A percentile compares a stretch with the other conserved stretches of the same genome.
phyloP scores from a whole-genome alignment of 1,140 invertebrate species.

The Limonius californicus region DNA sequence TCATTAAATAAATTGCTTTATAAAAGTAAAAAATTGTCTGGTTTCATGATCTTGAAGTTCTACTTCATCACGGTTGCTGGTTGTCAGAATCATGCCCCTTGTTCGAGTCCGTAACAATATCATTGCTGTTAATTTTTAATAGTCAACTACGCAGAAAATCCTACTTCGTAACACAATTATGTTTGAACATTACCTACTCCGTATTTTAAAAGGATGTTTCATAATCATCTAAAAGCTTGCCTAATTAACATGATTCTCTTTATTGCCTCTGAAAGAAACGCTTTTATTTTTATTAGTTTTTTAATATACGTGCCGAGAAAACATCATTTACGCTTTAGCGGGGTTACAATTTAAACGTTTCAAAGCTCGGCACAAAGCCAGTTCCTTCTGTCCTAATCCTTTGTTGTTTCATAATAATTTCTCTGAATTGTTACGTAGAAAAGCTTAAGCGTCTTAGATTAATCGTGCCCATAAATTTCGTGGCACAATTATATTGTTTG shows the following conservation, averaged over 20 bases:
- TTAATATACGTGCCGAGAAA: conserved; percentile 8
- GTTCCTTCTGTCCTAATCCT: not conserved
- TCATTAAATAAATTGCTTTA: too few species aligned
- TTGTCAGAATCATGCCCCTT: not conserved
- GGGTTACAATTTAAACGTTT: not conserved
- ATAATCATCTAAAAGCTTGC: conserved; percentile 14
- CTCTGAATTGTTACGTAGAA: conserved; percentile 2
- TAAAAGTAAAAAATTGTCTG: too few species aligned
- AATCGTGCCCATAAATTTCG: conserved; percentile 20
- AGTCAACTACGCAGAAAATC: not conserved
- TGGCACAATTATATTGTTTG: conserved; percentile 22
- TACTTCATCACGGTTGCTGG: too few species aligned
- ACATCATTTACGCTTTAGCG: conserved; percentile 5
- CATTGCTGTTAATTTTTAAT: conserved; percentile 3
- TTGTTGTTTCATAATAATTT: not conserved
- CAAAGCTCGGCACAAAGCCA: not conserved
- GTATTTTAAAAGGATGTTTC: conserved; percentile 8
- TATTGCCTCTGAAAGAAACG: conserved; percentile 8
- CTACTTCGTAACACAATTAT: conserved; percentile 7
- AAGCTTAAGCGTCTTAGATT: conserved; percentile 8
- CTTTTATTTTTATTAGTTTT: conserved; percentile 15
- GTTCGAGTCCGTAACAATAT: not conserved
- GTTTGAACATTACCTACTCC: conserved; percentile 10
- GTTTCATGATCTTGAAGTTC: too few species aligned
- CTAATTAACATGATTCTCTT: conserved; percentile 8